These are phyloP conservation scores for Phoxinus phoxinus DNA, from an alignment of 2,113 vertebrate genomes.

Conservation along the genomic window DNA sequence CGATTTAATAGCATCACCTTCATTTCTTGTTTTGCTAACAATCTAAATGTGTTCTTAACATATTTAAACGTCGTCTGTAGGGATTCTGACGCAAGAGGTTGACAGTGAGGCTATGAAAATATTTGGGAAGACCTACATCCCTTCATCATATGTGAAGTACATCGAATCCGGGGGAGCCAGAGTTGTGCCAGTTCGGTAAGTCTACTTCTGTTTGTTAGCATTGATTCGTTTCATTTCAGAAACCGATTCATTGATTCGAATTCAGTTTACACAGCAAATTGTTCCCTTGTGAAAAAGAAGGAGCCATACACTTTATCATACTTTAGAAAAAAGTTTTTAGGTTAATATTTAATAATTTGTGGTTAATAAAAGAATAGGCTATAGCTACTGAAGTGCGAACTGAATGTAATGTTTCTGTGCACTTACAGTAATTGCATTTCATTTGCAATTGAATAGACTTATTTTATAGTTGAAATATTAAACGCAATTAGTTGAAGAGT, in stretches of 20 bases:
- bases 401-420: background rate
- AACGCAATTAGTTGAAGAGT: background rate
- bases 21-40: background rate
- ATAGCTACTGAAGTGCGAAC: background rate
- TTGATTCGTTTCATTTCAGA: background rate
- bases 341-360: too few species aligned
- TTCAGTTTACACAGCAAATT: background rate
- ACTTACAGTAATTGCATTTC: background rate
- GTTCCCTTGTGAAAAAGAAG: background rate
- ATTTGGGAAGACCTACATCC: conserved; percentile 78
- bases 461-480: background rate
- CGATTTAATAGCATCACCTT: background rate
- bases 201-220: background rate
- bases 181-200: conserved; percentile 79
- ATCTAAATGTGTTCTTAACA: background rate
- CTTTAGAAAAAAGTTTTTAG: too few species aligned
- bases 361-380: background rate
- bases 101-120: conserved; percentile 67
- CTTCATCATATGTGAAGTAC: conserved; percentile 81
- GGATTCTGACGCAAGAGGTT: conserved; percentile 78
- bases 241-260: background rate
- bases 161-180: conserved; percentile 78
- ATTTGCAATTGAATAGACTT: background rate
- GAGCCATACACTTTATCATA: background rate
- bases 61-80: conserved; percentile 56